Evolutionary conservation across 2,797 vertebrate species (phyloP), one percentile per base, ranked within the genome.

Genomic region (Phyllotis vaccarum): DNA sequence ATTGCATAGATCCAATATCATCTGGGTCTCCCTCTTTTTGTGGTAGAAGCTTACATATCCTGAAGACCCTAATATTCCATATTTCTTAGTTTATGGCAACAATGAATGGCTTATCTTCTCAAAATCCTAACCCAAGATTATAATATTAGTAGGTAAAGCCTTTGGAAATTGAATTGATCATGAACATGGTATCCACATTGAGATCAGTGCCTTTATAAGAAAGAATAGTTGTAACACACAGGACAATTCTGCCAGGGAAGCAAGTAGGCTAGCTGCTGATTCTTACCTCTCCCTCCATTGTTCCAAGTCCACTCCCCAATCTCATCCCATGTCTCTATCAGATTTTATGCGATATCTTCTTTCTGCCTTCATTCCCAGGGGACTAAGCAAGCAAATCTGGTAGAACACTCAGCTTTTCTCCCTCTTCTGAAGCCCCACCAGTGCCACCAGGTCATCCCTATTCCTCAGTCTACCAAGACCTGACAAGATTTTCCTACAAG

Each of bases 1-100:
- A 9, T 24, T 91, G 52, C 14, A 52, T 81, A 49, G 62, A n/a
- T 37, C 34, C 46, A 86, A 31, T 40, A 40, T 12, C 11, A 27
- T 82, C 7, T 52, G 31, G 21, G 5, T 64, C 19, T 87, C 37
- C 19, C 2, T 89, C 22, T 10, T 88, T 91, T 90, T 21, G 14
- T 80, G 16, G 64, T 64, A 90, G 85, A 91, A 94, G 8, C 37
- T 91, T 83, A 87, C 75, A 12, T 52, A 79, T 85, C 76, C 29
- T 54, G 37, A 89, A 91, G 81, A 95, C 85, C 21, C 1, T 29
- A 92, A 72, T 56, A 91, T 80, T 70, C 7, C 4, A 21, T 37
- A 2, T 75, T 22, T 93, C n/a, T 91, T 68, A 37, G 68, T 90
- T 85, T 92, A 52, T 92, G n/a, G 66, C 70, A 78, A 80, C 19